phyloP scores from a whole-genome alignment of 2,888 invertebrate species.

The Heliconius charithonia region DNA sequence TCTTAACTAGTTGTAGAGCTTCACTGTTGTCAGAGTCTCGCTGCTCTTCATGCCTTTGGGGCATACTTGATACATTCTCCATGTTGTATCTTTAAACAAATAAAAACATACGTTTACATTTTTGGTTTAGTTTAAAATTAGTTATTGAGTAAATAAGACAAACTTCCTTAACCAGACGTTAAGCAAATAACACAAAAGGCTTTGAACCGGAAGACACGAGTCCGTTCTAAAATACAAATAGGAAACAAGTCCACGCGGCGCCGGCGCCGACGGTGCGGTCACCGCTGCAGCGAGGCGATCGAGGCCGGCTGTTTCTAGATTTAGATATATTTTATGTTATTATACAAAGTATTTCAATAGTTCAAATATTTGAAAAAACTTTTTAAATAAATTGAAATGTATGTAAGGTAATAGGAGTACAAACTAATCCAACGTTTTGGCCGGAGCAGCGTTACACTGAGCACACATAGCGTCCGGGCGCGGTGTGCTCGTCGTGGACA shows the following conservation, averaged over 20 bases:
- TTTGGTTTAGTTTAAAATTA: slow-evolving; percentile 22
- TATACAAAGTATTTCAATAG: not conserved
- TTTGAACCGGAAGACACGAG: slow-evolving; percentile 66
- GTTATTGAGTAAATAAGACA: slow-evolving; percentile 36
- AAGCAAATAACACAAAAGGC: slow-evolving; percentile 52
- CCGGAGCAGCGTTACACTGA: slow-evolving; percentile 26
- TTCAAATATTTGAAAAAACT: not conserved
- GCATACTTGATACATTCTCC: slow-evolving; percentile 63
- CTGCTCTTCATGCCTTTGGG: slow-evolving; percentile 55
- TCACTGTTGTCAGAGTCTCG: slow-evolving; percentile 57
- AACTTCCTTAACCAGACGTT: slow-evolving; percentile 49
- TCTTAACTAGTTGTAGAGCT: slow-evolving; percentile 76
- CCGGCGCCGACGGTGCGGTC: slow-evolving; percentile 49
- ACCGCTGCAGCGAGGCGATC: too few species aligned
- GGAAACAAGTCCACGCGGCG: slow-evolving; percentile 53
- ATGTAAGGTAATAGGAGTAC: not conserved
- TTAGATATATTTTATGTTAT: slow-evolving; percentile 1
- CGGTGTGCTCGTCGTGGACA: slow-evolving; percentile 48
- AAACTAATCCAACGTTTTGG: slow-evolving; percentile 21
- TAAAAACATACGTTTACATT: not conserved
- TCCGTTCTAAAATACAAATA: slow-evolving; percentile 64
- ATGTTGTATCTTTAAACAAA: slow-evolving; percentile 49
- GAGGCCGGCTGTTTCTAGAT: not conserved
- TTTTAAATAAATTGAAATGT: not conserved
- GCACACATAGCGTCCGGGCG: slow-evolving; percentile 44